Base-by-base conservation (phyloP, 2,888 invertebrate genomes). In the Tachina grossa region DNA sequence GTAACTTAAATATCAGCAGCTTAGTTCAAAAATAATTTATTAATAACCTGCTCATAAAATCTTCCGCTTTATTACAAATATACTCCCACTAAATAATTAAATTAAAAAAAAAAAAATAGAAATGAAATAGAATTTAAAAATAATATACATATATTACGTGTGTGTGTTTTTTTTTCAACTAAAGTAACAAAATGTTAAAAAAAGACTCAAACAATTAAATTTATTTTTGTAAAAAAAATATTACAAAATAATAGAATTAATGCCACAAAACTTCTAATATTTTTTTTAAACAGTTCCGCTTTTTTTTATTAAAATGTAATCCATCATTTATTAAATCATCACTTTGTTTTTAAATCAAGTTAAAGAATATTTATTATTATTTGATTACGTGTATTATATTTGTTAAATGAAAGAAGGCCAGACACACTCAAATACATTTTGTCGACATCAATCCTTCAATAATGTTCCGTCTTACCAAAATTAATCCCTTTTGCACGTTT, bases 261-360 rank as follows among this genome's bases (percentile, higher is more conserved):
- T 39, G 9, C n/a, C 31, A 49, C 14, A 49, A 39, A 59, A 59
- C 2, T 19, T 53, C 22, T 71, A 4, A 3, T 31, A 3, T 43
- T 51, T 22, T 9, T 9, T 22, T 9, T 19, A 59, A 55, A 31
- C n/a, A 41, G 31, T 45, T 55, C 14, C 39, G n/a, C 19, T 8
- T 71, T 61, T 71, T 61, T 53, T 9, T 47, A 19, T 31, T 53
- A 16, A 43, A 45, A 45, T 55, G 2, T 63, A 71, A 71, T 55
- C 63, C 71, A 71, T 79, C 61, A 71, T 71, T 43, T 43, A 43
- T 31, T 57, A 39, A 66, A 66, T 19, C 66, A 76, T 65, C 66
- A 63, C 8, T 45, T 11, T 47, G 10, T 16, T 68, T 11, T 51
- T 69, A 43, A 57, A 39, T 19, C 55, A 66, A 16, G 45, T 43